A percentile compares a stretch with the other conserved stretches of the same genome.
Evolutionary conservation across 2,113 vertebrate genomes (phyloP).

Genomic region (Hippocampus zosterae): DNA sequence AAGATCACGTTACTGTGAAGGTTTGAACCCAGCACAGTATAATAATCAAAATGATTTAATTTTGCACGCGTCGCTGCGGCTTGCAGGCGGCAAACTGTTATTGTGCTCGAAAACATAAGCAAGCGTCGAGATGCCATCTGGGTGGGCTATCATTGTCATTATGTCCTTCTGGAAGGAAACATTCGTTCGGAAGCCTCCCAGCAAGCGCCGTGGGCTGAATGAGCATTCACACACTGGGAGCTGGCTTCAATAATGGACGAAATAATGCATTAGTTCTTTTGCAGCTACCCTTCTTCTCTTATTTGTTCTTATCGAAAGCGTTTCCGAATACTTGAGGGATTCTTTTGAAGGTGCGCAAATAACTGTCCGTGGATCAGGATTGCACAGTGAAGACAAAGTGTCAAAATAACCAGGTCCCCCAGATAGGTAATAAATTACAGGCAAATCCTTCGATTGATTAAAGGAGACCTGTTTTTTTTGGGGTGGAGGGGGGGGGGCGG

Average conservation of each 20-base stretch:
- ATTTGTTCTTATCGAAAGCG: neutral
- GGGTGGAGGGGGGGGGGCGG: no score
- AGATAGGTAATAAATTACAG: neutral
- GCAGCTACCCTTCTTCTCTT: neutral
- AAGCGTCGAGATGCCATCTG: constrained; percentile 35
- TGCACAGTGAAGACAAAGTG: neutral
- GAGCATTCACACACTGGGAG: constrained; percentile 6
- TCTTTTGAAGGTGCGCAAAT: neutral
- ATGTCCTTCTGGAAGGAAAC: constrained; percentile 16
- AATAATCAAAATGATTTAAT: constrained; percentile 40
- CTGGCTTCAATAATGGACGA: neutral
- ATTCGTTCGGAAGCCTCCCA: constrained; percentile 15
- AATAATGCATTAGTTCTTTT: neutral
- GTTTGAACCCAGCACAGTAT: constrained; percentile 8
- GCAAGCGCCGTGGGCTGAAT: constrained; percentile 23
- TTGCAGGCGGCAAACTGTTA: constrained; percentile 26
- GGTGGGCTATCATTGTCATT: constrained; percentile 34
- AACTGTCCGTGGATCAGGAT: neutral
- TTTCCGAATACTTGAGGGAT: neutral
- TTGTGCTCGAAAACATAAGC: constrained; percentile 11
- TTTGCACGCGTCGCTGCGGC: neutral
- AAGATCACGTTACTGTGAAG: no score
- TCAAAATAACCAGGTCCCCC: neutral
- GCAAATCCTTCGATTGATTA: no score
- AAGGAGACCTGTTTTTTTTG: no score